Evolutionary conservation across 2,113 vertebrate genomes (phyloP), one percentile per base, ranked within the genome.

Genomic region (Lampris megalopsis): DNA sequence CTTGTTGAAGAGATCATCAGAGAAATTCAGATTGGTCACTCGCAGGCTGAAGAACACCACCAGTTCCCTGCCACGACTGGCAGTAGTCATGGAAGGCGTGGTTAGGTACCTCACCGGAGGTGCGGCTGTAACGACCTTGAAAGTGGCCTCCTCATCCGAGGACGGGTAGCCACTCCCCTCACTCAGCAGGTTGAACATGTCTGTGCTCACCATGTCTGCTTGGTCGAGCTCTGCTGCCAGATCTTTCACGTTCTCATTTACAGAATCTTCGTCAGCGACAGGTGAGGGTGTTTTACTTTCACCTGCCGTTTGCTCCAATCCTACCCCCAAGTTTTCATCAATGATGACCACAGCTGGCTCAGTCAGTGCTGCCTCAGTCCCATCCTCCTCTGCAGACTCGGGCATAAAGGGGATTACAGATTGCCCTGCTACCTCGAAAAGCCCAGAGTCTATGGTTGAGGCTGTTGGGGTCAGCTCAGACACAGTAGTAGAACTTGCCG

Each of bases 11-110:
- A 99, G 95, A 81, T 95, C 93, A 0, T 94, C 87, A 0, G 97
- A 97, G 88, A 99, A 99, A 83, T 91, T 90, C 94, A 98, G 91
- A 92, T 98, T 98, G 71, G 96, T 97, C 0, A 98, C 95, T 1
- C 95, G 89, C 63, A 97, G 87, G 75, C 97, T 98, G 93, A 99
- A 98, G 92, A 98, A 97, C 37, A 99, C 96, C 57, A 98, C 95
- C 4, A 98, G 91, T 71, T 99, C 97, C 45, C 85, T 92, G 77
- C 94, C 94, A 54, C 88, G 93, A 85, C 75, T 71, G 3, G 93
- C 90, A 0, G 84, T 90, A 35, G 95, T 96, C 94, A 94, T 91
- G 61, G 92, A 76, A 49, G 94, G 94, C 9, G 96, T 96, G 8
- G 96, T 97, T 40, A 96, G 50, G 36, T 96, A 96, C 50, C 88